Conservation (phyloP, 2,797 vertebrate genomes). For the Sternarchorhynchus goeldii region DNA sequence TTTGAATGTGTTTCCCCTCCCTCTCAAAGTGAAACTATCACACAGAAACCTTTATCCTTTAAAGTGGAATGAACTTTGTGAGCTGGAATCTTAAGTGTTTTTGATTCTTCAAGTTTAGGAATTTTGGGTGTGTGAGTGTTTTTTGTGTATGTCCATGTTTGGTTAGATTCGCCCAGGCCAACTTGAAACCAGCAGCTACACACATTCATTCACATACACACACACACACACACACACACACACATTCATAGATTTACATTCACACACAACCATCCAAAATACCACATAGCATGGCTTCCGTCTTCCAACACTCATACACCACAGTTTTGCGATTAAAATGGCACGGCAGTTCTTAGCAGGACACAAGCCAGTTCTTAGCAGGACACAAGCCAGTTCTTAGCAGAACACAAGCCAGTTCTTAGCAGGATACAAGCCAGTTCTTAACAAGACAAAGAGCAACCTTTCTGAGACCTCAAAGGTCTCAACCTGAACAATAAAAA, state of each 20-base stretch:
- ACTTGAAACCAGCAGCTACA: conserved; percentile 49
- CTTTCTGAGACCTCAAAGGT: conserved; percentile 48
- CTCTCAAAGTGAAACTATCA: too few relatives aligned
- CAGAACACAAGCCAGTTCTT: conserved; percentile 36
- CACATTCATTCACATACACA: background rate
- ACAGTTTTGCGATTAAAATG: conserved; percentile 47
- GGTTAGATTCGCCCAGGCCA: conserved; percentile 25
- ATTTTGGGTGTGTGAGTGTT: background rate
- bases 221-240: background rate
- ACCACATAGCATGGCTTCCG: background rate
- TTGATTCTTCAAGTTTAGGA: background rate
- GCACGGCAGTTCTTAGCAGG: conserved; percentile 45
- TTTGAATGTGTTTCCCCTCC: too few relatives aligned
- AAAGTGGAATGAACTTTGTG: background rate
- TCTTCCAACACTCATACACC: too few relatives aligned
- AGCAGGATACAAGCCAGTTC: conserved; percentile 33
- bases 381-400: conserved; percentile 23
- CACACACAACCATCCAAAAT: background rate
- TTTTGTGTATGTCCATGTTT: conserved; percentile 3
- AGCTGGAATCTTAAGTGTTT: background rate
- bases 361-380: conserved; percentile 32
- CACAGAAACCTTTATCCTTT: background rate
- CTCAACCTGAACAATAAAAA: conserved; percentile 8
- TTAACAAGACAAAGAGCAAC: conserved; percentile 30
- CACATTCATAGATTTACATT: background rate